Conservation (phyloP, 2,113 vertebrate species). For the Pimephales promelas region DNA sequence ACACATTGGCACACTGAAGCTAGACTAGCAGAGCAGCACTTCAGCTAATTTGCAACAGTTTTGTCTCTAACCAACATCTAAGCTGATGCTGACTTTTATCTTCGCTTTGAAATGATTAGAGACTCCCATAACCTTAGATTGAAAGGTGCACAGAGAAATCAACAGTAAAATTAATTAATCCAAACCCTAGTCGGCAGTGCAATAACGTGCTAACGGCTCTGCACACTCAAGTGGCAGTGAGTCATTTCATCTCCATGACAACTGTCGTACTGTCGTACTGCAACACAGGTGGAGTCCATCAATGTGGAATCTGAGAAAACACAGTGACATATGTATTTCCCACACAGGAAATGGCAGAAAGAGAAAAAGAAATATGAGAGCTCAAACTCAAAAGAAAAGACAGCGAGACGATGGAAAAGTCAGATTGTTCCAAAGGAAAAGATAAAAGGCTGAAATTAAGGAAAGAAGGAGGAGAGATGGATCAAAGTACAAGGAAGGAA, state of each 20-base stretch:
- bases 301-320: constrained; percentile 20
- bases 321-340: no score
- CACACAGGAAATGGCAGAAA: not conserved
- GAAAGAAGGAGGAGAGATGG: not conserved
- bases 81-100: constrained; percentile 12
- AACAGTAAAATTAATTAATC: constrained; percentile 30
- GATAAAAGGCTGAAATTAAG: not conserved
- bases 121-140: constrained; percentile 29
- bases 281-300: not conserved
- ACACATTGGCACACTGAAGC: not conserved
- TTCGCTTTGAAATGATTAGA: constrained; percentile 9
- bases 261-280: not conserved
- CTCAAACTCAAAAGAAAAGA: not conserved
- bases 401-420: not conserved
- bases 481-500: not conserved
- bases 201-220: constrained; percentile 25
- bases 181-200: constrained; percentile 18
- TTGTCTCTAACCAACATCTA: not conserved
- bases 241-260: constrained; percentile 29
- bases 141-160: constrained; percentile 26
- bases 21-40: not conserved
- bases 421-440: not conserved
- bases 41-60: not conserved
- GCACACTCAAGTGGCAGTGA: constrained; percentile 15
- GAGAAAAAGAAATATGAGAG: not conserved